A percentile compares a stretch with the other conserved stretches of the same genome.
These are phyloP conservation scores for Lymantria dispar DNA, from an alignment of 2,888 invertebrate genomes.

Conservation along the genomic window DNA sequence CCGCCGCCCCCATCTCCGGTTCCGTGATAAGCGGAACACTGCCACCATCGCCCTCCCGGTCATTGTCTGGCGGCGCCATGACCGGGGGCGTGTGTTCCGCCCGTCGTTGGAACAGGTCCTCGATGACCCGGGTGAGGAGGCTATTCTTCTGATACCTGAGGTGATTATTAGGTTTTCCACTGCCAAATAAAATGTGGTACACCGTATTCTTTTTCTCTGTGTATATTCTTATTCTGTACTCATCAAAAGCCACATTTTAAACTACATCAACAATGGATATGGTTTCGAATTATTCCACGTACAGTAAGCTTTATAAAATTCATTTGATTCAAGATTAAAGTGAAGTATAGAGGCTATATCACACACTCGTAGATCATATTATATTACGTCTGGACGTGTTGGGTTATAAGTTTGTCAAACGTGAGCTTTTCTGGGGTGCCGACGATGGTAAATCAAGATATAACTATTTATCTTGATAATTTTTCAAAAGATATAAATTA, in stretches of 20 bases:
- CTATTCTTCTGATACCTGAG: no score
- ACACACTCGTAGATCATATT: constrained; percentile 27
- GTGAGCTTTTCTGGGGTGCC: constrained; percentile 50
- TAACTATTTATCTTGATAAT: constrained; percentile 18
- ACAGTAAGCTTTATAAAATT: constrained; percentile 30
- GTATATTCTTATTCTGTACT: no score
- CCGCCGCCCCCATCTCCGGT: no score
- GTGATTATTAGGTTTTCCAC: no score
- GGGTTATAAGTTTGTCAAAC: constrained; percentile 42
- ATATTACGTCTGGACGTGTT: constrained; percentile 43
- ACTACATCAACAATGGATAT: constrained; percentile 4
- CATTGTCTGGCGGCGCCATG: no score
- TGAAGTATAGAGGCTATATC: constrained; percentile 26
- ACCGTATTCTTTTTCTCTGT: no score
- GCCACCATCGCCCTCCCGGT: no score
- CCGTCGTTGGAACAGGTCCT: no score
- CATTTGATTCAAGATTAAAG: constrained; percentile 37
- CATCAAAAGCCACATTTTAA: neutral
- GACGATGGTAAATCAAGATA: constrained; percentile 33
- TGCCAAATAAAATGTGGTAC: no score
- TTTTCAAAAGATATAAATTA: neutral
- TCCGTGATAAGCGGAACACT: no score
- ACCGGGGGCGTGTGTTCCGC: no score
- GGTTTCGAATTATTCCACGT: constrained; percentile 36
- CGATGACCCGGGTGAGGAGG: no score